Conservation (phyloP, 1,140 invertebrate species). For the Zaprionus capensis region DNA sequence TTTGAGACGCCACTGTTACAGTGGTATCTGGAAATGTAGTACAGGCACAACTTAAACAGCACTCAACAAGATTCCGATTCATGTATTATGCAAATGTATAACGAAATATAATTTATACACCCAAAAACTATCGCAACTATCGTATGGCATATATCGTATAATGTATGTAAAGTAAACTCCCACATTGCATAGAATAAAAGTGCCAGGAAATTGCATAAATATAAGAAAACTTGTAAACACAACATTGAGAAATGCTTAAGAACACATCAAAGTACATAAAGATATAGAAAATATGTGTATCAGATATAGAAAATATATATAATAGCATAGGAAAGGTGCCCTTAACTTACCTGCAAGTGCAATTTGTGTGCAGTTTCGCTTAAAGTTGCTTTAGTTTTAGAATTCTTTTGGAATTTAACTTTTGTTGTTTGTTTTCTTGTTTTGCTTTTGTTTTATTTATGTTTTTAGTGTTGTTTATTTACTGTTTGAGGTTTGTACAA, state of each 20-base stretch:
- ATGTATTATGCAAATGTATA: neutral
- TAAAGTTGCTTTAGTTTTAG: conserved; percentile 12
- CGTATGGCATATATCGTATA: neutral
- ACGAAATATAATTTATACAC: neutral
- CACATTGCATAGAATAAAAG: neutral
- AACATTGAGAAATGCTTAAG: conserved; percentile 26
- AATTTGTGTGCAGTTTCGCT: conserved; percentile 22
- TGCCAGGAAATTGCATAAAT: conserved; percentile 31
- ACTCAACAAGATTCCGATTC: neutral
- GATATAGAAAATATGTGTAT: conserved; percentile 11
- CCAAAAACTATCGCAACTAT: neutral
- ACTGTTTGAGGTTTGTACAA: conserved; percentile 25
- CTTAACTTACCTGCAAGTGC: conserved; percentile 42
- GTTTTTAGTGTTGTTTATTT: conserved; percentile 13
- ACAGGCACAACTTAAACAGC: neutral
- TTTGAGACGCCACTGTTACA: neutral
- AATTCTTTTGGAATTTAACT: neutral
- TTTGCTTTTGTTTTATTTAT: conserved; percentile 19
- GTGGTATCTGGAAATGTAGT: neutral
- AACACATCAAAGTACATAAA: conserved; percentile 19
- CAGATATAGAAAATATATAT: neutral
- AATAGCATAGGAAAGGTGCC: conserved; percentile 1
- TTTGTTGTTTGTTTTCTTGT: conserved; percentile 3
- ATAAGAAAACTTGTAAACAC: conserved; percentile 7
- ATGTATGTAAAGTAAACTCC: neutral